These are phyloP conservation scores for Schlechtendalia chinensis DNA, from an alignment of 1,140 invertebrate species.

Conservation along the genomic window DNA sequence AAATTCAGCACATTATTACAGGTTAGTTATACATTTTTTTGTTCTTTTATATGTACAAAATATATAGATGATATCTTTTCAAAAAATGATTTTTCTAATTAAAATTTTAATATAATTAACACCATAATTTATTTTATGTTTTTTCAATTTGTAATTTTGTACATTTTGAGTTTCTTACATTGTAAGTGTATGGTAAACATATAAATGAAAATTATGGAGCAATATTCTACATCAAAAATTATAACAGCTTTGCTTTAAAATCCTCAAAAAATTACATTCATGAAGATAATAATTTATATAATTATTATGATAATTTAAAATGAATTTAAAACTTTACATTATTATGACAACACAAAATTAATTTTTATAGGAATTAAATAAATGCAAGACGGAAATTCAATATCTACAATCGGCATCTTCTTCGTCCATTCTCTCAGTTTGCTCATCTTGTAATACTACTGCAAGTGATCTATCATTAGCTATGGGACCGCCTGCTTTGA, in stretches of 20 bases:
- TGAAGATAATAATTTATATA: no score
- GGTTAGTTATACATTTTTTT: constrained; percentile 58
- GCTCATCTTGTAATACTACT: constrained; percentile 34
- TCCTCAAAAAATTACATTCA: no score
- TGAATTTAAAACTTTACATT: no score
- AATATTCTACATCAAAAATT: not conserved
- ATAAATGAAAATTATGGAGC: not conserved
- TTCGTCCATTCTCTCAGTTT: constrained; percentile 56
- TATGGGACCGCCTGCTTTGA: constrained; percentile 24
- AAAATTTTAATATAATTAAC: no score
- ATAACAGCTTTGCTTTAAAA: no score
- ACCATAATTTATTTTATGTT: no score
- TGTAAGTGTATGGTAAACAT: not conserved
- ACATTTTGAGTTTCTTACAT: not conserved
- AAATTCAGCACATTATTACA: constrained; percentile 85
- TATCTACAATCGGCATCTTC: constrained; percentile 85
- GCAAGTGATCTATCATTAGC: constrained; percentile 27
- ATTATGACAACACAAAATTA: no score
- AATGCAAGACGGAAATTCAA: constrained; percentile 84
- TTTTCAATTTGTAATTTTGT: not conserved
- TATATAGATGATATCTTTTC: no score
- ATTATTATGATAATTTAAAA: not conserved
- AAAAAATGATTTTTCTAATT: no score
- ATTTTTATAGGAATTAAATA: constrained; percentile 72
- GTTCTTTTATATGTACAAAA: not conserved